These are phyloP conservation scores for Homarus americanus DNA, from an alignment of 1,140 invertebrate genomes.

Conservation along the genomic window DNA sequence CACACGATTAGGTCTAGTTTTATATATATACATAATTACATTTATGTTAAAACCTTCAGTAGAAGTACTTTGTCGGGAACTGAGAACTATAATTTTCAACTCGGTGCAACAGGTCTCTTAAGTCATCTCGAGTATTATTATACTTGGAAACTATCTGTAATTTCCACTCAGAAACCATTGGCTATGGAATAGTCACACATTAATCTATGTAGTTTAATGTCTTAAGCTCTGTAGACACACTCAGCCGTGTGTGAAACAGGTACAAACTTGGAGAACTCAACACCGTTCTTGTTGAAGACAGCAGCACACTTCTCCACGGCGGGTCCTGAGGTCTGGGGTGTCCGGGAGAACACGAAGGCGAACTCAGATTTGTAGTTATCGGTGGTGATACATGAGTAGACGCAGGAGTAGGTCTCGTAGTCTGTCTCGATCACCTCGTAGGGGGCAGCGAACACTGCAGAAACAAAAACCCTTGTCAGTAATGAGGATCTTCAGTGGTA, in stretches of 20 bases:
- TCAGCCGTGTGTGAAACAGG: slow-evolving; percentile 1
- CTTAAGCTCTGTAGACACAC: slow-evolving; percentile 29
- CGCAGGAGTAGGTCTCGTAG: slow-evolving; percentile 40
- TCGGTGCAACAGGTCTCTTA: no score
- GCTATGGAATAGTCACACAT: no score
- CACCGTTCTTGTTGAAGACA: slow-evolving; percentile 27
- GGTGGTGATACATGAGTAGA: slow-evolving; percentile 16
- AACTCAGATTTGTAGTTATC: slow-evolving; percentile 23
- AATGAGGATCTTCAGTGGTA: no score
- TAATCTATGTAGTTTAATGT: no score
- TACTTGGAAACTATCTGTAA: no score
- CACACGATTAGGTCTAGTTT: no score
- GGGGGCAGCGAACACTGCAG: not conserved
- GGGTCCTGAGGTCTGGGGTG: not conserved
- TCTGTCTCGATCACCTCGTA: slow-evolving; percentile 31
- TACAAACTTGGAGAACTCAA: slow-evolving; percentile 14
- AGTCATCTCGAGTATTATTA: no score
- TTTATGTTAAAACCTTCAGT: no score
- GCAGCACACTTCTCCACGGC: not conserved
- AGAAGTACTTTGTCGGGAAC: no score
- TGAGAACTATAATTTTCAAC: no score
- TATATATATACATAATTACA: no score
- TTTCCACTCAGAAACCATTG: no score
- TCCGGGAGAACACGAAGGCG: slow-evolving; percentile 35
- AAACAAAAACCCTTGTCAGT: not conserved